Conservation (phyloP, 2,888 invertebrate genomes). For the Acrobeloides nanus region DNA sequence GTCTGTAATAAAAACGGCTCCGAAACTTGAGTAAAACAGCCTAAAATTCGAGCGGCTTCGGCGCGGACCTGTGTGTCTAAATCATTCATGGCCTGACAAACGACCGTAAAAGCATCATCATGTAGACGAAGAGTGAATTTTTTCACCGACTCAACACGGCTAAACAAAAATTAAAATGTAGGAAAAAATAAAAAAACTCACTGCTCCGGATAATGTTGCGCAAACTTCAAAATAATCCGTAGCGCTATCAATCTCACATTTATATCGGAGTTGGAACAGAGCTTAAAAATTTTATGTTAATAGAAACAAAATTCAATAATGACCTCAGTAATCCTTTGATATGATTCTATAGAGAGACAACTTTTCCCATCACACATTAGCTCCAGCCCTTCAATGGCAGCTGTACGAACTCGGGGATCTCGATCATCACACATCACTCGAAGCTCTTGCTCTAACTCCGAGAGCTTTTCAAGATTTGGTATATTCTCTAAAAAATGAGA, state of each 20-base stretch:
- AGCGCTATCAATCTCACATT: constrained; percentile 27
- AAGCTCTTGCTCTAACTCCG: too few relatives aligned
- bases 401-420: constrained; percentile 28
- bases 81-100: constrained; percentile 87
- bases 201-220: constrained; percentile 17
- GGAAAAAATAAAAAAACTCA: constrained; percentile 9
- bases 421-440: too few relatives aligned
- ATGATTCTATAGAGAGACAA: constrained; percentile 14
- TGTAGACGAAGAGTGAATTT: constrained; percentile 66
- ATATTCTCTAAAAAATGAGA: too few relatives aligned
- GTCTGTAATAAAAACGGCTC: constrained; percentile 86
- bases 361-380: constrained; percentile 9
- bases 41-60: constrained; percentile 57
- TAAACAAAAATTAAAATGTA: constrained; percentile 8
- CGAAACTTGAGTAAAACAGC: constrained; percentile 77
- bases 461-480: too few relatives aligned
- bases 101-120: constrained; percentile 90
- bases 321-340: constrained; percentile 10
- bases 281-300: too few relatives aligned
- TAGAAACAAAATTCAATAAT: constrained; percentile 1
- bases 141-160: constrained; percentile 10
- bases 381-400: constrained; percentile 21
- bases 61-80: constrained; percentile 61
- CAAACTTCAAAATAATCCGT: constrained; percentile 16
- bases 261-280: constrained; percentile 23